phyloP scores from a whole-genome alignment of 2,888 invertebrate species.

The Apamea sordens region DNA sequence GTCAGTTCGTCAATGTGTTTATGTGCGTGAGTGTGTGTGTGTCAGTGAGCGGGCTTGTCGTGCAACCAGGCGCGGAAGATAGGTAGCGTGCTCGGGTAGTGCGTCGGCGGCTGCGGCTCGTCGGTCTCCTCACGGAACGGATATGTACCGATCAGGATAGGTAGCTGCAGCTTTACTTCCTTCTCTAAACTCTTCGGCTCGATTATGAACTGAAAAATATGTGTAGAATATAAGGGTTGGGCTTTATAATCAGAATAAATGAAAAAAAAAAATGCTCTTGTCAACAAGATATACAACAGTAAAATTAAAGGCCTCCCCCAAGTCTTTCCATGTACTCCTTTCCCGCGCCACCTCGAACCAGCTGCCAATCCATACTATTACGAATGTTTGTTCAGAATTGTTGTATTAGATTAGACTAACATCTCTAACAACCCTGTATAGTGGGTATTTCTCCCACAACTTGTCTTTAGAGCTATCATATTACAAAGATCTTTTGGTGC shows the following conservation, averaged over 20 bases:
- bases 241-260: neutral
- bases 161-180: conserved; percentile 97
- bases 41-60: conserved; percentile 89
- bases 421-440: neutral
- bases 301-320: neutral
- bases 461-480: neutral
- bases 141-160: conserved; percentile 97
- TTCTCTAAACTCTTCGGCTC: conserved; percentile 97
- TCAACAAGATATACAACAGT: neutral
- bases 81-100: conserved; percentile 97
- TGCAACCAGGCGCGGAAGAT: conserved; percentile 97
- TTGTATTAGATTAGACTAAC: neutral
- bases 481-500: neutral
- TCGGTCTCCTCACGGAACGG: conserved; percentile 93
- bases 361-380: neutral
- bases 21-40: neutral
- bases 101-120: conserved; percentile 94
- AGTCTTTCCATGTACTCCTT: no score
- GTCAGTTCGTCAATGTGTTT: conserved; percentile 16
- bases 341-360: no score
- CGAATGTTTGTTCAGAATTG: neutral
- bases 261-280: neutral
- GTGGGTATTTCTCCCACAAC: no score
- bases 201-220: conserved; percentile 93
- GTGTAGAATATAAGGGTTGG: neutral